Evolutionary conservation across 53 echinoderm and acorn worm species (phyloP), one percentile per base, ranked within the genome.

Genomic region (Stichopus horrens): DNA sequence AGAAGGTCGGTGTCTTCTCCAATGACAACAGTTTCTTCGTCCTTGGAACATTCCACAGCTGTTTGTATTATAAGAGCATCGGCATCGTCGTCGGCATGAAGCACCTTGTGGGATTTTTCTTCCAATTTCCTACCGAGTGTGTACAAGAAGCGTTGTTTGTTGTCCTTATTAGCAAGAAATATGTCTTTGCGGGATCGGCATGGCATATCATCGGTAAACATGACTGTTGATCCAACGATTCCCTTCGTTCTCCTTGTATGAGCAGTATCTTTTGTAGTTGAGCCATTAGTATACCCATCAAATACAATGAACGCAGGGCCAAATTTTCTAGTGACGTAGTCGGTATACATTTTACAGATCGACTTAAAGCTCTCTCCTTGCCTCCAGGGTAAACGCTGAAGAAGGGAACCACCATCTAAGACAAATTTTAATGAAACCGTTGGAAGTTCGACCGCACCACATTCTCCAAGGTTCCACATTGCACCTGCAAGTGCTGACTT

Each of bases 381-480:
- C 7, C 54, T 23, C 94, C 94, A 94, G 16, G 92, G 88, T 5
- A 92, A 14, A 57, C 94, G 63, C 18, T 94, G 91, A 4, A 94
- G 90, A 9, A 91, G 86, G 68, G 94, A 87, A 57, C 94, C 94
- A 11, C 94, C 91, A 90, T 94, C 91, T 11, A 91, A 58, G 21
- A 93, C 91, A 86, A 89, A 87, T 20, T 91, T 73, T 37, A 91
- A 55, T 5, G 60, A 51, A 23, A 60, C 86, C 37, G 52, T n/a
- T 13, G 91, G 83, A 7, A 76, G 54, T 57, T 81, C 82, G 21
- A 23, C 16, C 58, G 78, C 76, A 51, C 76, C 90, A 21, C 71
- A 74, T 86, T 76, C 55, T 52, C 79, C 23, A 21, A 91, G 23
- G 23, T 76, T 82, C 87, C 73, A 92, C 16, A 91, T 54, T 55